Evolutionary conservation across 2,113 vertebrate species (phyloP), one percentile per base, ranked within the genome.

Genomic region (Panthera tigris): DNA sequence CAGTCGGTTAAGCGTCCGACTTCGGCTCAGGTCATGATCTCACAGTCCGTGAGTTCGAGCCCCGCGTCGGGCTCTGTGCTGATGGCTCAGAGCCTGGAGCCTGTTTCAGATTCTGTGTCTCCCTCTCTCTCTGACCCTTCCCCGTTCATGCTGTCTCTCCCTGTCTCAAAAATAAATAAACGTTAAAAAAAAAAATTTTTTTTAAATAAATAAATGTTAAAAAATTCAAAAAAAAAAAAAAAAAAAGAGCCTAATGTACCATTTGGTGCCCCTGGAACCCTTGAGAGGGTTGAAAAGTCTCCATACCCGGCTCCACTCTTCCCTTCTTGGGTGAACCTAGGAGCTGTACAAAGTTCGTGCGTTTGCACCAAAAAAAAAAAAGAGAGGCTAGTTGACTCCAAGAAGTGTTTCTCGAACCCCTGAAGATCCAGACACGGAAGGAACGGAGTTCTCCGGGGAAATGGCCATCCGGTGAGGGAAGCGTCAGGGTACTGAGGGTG

Each of bases 401-500:
- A 1, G 25, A 27, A 69, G 39, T 0, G 0, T 39, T 48, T 65
- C 69, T 63, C 8, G 63, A 52, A 39, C 33, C 36, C 41, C 31
- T 16, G 21, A 8, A 88, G 66, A 82, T 16, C 10, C 68, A 86
- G 84, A 7, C 45, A 3, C 7, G 3, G 16, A 29, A 11, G 33
- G 0, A 31, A 15, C 21, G 0, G 36, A 23, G 16, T 31, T 41
- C 33, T 52, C 65, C 12, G 0, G 14, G 31, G 15, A 11, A 12
- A 52, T 25, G 52, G n/a, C 4, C 0, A 0, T 5, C 82, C 1
- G 16, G 25, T 1, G 61, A 36, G 14, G 50, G 45, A 12, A 29
- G 69, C 4, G 0, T 65, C 7, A 21, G 12, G 19, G 41, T 5
- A 16, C 2, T 13, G 39, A 68, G 63, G 45, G 57, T 18, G 4